phyloP scores from a whole-genome alignment of 1,140 invertebrate species.

The Drosophila nigromelanica region DNA sequence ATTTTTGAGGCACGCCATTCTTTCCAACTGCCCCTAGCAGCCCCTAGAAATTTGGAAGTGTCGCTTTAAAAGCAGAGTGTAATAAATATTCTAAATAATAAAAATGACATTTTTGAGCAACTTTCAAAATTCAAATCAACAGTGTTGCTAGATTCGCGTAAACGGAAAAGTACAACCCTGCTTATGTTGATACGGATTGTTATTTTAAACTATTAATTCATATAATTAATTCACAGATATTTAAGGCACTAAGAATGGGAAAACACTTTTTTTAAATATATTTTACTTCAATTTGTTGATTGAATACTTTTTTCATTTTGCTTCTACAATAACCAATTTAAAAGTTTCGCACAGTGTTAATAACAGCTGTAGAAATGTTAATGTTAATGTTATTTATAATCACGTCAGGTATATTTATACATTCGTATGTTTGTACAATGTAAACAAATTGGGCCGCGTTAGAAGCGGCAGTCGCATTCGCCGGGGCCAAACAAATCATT shows the following conservation, averaged over 20 bases:
- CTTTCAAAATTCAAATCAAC: not conserved
- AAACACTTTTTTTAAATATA: too few species aligned
- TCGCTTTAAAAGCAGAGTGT: not conserved
- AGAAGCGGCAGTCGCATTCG: not conserved
- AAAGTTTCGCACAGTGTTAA: not conserved
- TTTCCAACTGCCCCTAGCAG: not conserved
- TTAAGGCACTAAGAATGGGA: too few species aligned
- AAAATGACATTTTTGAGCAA: not conserved
- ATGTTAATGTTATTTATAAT: not conserved
- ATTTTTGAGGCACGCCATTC: constrained; percentile 12
- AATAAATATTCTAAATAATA: not conserved
- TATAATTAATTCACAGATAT: too few species aligned
- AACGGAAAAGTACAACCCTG: not conserved
- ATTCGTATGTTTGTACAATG: not conserved
- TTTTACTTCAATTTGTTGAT: too few species aligned
- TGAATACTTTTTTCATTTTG: not conserved
- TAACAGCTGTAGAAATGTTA: not conserved
- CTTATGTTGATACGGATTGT: not conserved
- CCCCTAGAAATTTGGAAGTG: constrained; percentile 17
- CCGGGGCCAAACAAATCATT: constrained; percentile 40
- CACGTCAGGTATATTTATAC: not conserved
- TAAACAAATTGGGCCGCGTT: constrained; percentile 33
- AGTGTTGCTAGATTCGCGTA: not conserved
- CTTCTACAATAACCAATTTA: not conserved
- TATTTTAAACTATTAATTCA: not conserved